Evolutionary conservation across 2,888 invertebrate genomes (phyloP).

Genomic region (Conomelus anceps): DNA sequence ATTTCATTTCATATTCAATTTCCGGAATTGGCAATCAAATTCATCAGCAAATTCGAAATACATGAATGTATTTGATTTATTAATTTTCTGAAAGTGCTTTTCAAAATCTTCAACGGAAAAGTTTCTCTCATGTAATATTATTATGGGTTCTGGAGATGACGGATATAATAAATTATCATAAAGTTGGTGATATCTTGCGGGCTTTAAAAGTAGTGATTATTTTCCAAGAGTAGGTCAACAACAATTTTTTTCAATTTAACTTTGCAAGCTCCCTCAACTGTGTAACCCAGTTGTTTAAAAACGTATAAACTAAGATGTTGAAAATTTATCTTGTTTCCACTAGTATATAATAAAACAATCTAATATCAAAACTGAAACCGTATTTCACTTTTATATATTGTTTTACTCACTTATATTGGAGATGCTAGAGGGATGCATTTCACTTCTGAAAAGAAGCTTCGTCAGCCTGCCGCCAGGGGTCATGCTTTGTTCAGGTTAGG

Average conservation of each 20-base stretch:
- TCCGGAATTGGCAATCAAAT: too few relatives aligned
- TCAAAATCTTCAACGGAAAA: not conserved
- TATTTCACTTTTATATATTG: too few relatives aligned
- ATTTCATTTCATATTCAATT: too few relatives aligned
- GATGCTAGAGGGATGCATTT: too few relatives aligned
- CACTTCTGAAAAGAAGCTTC: too few relatives aligned
- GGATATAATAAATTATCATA: not conserved
- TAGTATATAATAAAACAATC: too few relatives aligned
- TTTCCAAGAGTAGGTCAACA: not conserved
- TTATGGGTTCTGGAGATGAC: not conserved
- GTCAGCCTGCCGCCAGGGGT: too few relatives aligned
- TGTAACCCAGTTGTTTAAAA: not conserved
- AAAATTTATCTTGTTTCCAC: not conserved
- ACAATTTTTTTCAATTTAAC: not conserved
- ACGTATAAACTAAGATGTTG: not conserved
- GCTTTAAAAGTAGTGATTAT: not conserved
- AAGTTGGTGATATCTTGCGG: not conserved
- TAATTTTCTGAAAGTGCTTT: too few relatives aligned
- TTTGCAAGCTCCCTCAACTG: not conserved
- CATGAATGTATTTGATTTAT: not conserved
- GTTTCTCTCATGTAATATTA: not conserved
- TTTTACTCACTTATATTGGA: too few relatives aligned
- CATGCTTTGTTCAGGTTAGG: too few relatives aligned
- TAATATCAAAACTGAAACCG: too few relatives aligned
- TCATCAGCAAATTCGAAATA: not conserved